Base-by-base conservation (phyloP, 2,113 vertebrate genomes). In the Rhadina sibilatrix region DNA sequence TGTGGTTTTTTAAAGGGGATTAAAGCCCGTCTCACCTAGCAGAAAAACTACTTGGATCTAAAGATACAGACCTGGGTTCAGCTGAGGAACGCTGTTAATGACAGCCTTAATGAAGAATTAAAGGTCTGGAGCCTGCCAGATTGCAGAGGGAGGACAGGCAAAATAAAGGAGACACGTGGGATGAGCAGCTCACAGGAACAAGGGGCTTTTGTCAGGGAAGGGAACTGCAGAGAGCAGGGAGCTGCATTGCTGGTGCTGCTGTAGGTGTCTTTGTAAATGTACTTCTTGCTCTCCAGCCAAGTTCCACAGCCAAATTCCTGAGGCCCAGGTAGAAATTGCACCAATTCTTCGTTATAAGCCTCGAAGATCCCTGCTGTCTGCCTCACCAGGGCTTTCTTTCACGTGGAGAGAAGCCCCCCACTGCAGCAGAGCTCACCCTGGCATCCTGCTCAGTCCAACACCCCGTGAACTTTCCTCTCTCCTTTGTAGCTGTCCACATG, bases 331-430 rank as follows among this genome's bases (percentile, higher is more conserved):
- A 57, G 61, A 66, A 88, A 35, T 38, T 18, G 14, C 24, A 52
- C 21, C 12, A 37, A 2, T 35, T 44, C 44, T 76, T 76, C 49
- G 6, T 60, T 25, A 0, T 2, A 37, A 64, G 3, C 8, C 49
- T 37, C 20, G 15, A 31, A n/a, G 47, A 11, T 47, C 38, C 30
- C 23, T 50, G 30, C 44, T 30, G 8, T n/a, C 37, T 66, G 77
- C 5, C 56, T 44, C 37, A 53, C 22, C 37, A 61, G 30, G 37
- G 56, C 40, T 78, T 50, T 66, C 53, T 79, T 75, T 61, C 33
- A 19, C 1, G 0, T 2, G 15, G 42, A 72, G 33, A 14, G 49
- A 78, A 71, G 13, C 2, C 20, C 9, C 9, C 15, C 12, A 7
- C 1, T 6, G 16, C 83, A 61, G 37, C 60, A 70, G 46, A 1